These are phyloP conservation scores for Synanthedon vespiformis DNA, from an alignment of 2,888 invertebrate species.

Conservation along the genomic window DNA sequence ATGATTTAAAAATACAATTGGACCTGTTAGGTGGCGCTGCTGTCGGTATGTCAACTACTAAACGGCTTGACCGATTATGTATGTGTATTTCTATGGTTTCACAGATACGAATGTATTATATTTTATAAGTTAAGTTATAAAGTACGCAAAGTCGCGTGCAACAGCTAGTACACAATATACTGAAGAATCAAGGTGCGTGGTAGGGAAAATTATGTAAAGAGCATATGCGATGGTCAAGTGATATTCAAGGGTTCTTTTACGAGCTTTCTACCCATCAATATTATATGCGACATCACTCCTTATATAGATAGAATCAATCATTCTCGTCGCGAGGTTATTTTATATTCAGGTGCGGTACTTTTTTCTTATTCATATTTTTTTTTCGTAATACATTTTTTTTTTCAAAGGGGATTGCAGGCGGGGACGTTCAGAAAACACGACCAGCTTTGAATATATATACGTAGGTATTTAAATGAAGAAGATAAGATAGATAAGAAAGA, in stretches of 20 bases:
- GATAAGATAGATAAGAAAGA: no score
- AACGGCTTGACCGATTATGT: no score
- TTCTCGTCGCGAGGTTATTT: constrained; percentile 26
- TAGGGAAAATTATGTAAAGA: constrained; percentile 56
- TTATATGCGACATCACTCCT: constrained; percentile 34
- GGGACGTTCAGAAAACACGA: no score
- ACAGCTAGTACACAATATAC: constrained; percentile 17
- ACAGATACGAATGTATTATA: no score
- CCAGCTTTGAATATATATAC: no score
- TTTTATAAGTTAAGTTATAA: no score
- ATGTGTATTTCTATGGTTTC: no score
- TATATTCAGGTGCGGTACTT: constrained; percentile 40
- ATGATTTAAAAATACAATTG: no score
- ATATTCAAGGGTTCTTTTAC: constrained; percentile 7
- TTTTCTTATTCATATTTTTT: constrained; percentile 18
- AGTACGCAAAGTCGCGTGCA: no score
- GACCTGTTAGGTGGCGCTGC: no score
- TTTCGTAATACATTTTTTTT: neutral
- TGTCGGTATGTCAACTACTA: no score
- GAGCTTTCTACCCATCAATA: constrained; percentile 22
- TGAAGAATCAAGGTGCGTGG: constrained; percentile 48
- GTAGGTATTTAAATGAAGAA: no score
- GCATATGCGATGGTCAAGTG: constrained; percentile 37
- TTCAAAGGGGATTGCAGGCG: neutral
- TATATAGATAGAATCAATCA: constrained; percentile 45